A percentile compares a stretch with the other conserved stretches of the same genome.
Conservation (phyloP, 2,797 vertebrate genomes). For the Emys orbicularis region DNA sequence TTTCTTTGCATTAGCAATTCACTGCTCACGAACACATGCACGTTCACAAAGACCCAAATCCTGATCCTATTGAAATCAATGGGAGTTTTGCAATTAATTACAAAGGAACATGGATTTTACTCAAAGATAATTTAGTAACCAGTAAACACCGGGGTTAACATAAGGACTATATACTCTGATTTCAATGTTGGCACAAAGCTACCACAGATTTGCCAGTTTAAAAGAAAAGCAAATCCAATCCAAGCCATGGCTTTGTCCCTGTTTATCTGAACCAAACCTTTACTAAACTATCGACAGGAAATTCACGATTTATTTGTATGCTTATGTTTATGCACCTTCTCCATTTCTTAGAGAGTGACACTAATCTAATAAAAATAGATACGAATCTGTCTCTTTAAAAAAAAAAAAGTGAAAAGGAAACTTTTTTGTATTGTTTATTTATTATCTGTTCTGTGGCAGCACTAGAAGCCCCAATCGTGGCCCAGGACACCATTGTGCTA, state of each 20-base stretch:
- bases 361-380: background rate
- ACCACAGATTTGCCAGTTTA: background rate
- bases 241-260: slow-evolving; percentile 3
- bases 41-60: background rate
- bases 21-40: background rate
- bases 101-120: slow-evolving; percentile 27
- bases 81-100: slow-evolving; percentile 3
- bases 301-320: background rate
- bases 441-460: background rate
- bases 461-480: background rate
- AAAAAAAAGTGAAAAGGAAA: background rate
- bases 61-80: slow-evolving; percentile 43
- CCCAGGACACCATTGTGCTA: background rate
- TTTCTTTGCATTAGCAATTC: background rate
- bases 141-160: slow-evolving; percentile 27
- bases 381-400: background rate
- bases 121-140: slow-evolving; percentile 19
- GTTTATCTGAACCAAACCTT: background rate
- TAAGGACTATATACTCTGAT: background rate
- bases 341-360: background rate
- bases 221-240: background rate
- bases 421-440: background rate
- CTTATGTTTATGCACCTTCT: background rate
- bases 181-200: background rate
- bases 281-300: background rate